Percentiles rank a stretch among this genome's conserved stretches.
Conservation (phyloP, 1,140 invertebrate genomes). For the Trachymyrmex cornetzi region DNA sequence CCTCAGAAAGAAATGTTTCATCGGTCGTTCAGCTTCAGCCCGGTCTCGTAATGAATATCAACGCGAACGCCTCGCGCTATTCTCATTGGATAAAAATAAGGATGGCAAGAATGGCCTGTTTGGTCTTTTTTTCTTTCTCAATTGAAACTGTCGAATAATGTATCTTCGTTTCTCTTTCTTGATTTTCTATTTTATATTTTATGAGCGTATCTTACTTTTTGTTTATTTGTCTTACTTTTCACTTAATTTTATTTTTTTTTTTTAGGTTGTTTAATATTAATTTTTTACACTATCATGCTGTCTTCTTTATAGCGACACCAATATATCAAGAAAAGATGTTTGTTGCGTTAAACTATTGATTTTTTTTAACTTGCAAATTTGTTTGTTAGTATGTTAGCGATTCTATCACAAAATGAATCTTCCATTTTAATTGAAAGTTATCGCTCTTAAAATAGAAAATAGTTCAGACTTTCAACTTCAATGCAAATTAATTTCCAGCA, state of each 20-base stretch:
- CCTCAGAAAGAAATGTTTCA: conserved; percentile 78
- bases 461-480: not conserved
- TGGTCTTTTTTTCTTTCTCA: not conserved
- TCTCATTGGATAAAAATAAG: conserved; percentile 8
- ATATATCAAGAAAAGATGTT: not conserved
- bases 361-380: not conserved
- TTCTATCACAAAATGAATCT: not conserved
- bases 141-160: not conserved
- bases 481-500: not conserved
- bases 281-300: not conserved
- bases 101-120: not conserved
- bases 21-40: conserved; percentile 73
- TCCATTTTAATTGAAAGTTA: not conserved
- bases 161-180: not conserved
- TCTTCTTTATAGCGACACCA: not conserved
- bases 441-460: not conserved
- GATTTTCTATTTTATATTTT: not conserved
- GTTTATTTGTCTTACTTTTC: not conserved
- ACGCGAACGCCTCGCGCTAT: conserved; percentile 10
- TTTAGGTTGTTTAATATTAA: not conserved
- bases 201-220: not conserved
- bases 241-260: not conserved
- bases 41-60: conserved; percentile 79
- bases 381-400: not conserved
- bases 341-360: not conserved